Evolutionary conservation across 2,888 invertebrate species (phyloP).

Genomic region (Neoascia interrupta): DNA sequence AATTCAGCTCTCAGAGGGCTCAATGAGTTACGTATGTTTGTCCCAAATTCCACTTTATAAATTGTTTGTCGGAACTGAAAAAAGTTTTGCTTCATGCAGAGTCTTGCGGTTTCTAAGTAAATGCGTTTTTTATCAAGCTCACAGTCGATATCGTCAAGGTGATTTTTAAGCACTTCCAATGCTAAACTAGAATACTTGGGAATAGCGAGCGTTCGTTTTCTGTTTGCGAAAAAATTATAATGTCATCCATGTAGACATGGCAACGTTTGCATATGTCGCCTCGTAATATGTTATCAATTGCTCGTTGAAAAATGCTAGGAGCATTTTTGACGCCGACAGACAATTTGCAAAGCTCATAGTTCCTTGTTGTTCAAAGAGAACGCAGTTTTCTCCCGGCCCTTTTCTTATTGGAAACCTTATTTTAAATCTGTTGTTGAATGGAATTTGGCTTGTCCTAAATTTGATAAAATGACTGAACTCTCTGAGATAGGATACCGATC

Average conservation of each 20-base stretch:
- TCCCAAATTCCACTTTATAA: no score
- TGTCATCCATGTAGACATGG: constrained; percentile 27
- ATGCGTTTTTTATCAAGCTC: no score
- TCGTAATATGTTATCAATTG: constrained; percentile 6
- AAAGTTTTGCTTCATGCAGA: no score
- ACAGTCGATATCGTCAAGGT: no score
- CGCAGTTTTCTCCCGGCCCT: not conserved
- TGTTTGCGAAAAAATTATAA: constrained; percentile 25
- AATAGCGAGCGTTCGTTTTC: no score
- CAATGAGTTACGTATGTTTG: no score
- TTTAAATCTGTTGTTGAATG: not conserved
- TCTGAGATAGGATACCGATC: constrained; percentile 2
- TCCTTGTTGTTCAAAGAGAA: not conserved
- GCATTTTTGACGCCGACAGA: no score
- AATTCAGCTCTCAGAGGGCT: no score
- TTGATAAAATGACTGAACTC: not conserved
- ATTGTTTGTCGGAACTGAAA: no score
- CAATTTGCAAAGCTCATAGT: not conserved
- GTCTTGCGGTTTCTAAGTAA: no score
- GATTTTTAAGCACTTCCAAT: no score
- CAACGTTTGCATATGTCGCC: constrained; percentile 11
- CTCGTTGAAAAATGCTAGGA: not conserved
- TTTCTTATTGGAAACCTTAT: not conserved
- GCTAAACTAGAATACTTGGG: no score
- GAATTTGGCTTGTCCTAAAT: not conserved